Conservation (phyloP, 2,113 vertebrate species). For the Oreochromis aureus region DNA sequence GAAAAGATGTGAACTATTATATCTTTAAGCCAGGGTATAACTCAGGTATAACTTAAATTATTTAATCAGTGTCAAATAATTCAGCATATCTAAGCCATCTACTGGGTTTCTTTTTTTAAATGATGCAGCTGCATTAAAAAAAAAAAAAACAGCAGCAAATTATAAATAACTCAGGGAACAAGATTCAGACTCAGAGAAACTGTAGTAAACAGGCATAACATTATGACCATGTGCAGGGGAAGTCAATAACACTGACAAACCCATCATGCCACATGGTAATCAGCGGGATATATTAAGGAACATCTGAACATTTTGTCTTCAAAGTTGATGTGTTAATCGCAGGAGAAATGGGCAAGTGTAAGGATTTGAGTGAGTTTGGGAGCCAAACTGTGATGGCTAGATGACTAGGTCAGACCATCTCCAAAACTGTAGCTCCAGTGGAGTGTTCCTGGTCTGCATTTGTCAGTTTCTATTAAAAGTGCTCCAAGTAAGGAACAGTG, state of each 20-base stretch:
- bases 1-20: neutral
- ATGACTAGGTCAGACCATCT: neutral
- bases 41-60: neutral
- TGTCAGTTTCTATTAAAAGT: neutral
- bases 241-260: neutral
- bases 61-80: neutral
- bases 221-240: neutral
- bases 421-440: neutral
- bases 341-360: neutral
- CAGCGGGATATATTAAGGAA: neutral
- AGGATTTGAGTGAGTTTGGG: neutral
- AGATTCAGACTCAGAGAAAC: neutral
- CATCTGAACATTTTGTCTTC: neutral
- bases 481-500: neutral
- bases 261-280: neutral
- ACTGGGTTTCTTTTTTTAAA: neutral
- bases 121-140: neutral
- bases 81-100: neutral
- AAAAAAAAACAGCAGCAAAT: neutral
- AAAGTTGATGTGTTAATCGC: neutral
- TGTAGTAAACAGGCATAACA: neutral
- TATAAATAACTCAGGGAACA: neutral
- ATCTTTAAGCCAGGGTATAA: neutral
- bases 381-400: neutral
- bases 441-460: neutral